Base-by-base conservation (phyloP, 2,888 invertebrate species). In the Aspidiotus destructor region DNA sequence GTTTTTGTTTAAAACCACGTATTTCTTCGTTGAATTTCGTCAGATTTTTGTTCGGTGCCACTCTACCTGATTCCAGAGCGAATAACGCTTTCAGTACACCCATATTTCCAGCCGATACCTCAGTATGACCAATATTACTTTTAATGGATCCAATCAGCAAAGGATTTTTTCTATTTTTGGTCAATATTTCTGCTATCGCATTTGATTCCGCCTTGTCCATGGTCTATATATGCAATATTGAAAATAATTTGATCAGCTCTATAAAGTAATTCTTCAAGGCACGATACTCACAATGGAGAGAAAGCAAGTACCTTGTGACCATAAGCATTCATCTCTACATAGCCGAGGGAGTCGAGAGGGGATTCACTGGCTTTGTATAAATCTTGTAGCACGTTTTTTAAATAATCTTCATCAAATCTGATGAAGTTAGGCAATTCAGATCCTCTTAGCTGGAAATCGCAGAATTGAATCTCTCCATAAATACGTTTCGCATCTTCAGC, bases 111-210 rank as follows among this genome's bases (percentile, higher is more conserved):
- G 76, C 73, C 40, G 74, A 73, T 10, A 81, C 81, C 73, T 84
- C 83, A 6, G 82, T 78, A 73, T 84, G 84, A 2, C 84, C 84
- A 79, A 83, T 80, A 75, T 83, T 84, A 48, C 82, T 81, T 73
- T 84, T 84, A 52, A 82, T 80, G 0, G 82, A 82, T 10, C 84
- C 84, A 69, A 84, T 79, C 16, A 81, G 75, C 16, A 84, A 77
- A 8, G 83, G 81, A 0, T 57, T 60, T 7, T 70, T 62, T 55
- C 70, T 68, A 0, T 67, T 61, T 8, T 42, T 13, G 9, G 60
- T 58, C 17, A 72, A 67, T 1, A 71, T 52, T 41, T 71, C 62
- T 5, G 72, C 69, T 7, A 71, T 53, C 1, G 63, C 64, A 44
- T 72, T 73, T 52, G 72, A 60, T 58, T 73, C 73, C 11, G 52